These are phyloP conservation scores for Aurelia sp. DNA, from an alignment of 30 jellyfish, hydroid and myxozoan species.

Conservation along the genomic window DNA sequence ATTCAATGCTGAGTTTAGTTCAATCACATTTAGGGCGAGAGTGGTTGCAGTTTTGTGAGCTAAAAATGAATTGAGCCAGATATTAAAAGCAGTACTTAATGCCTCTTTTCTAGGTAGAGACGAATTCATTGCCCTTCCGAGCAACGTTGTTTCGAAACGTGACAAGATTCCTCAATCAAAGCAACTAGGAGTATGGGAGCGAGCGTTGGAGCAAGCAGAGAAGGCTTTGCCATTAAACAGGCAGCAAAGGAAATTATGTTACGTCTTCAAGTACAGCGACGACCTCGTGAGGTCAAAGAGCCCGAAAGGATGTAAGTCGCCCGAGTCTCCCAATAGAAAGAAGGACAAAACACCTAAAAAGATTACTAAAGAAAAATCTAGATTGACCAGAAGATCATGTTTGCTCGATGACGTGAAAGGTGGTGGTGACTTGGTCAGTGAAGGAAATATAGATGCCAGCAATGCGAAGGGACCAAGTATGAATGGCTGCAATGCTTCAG, in stretches of 20 bases:
- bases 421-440: background rate
- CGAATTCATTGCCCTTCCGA: slow-evolving; percentile 51
- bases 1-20: too few relatives aligned
- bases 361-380: slow-evolving; percentile 10
- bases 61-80: too few relatives aligned
- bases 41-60: too few relatives aligned
- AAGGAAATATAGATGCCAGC: background rate
- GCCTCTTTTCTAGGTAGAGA: slow-evolving; percentile 62
- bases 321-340: slow-evolving; percentile 36
- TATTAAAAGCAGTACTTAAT: too few relatives aligned
- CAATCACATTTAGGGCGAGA: too few relatives aligned
- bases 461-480: background rate
- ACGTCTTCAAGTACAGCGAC: slow-evolving; percentile 70
- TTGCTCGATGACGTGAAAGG: slow-evolving; percentile 24
- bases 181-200: slow-evolving; percentile 78
- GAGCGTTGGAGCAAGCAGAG: slow-evolving; percentile 90
- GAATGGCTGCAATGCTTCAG: background rate
- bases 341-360: slow-evolving; percentile 52
- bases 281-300: slow-evolving; percentile 41
- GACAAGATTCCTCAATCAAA: slow-evolving; percentile 68
- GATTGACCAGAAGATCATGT: slow-evolving; percentile 53
- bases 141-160: slow-evolving; percentile 36
- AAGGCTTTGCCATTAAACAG: slow-evolving; percentile 83
- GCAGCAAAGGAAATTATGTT: slow-evolving; percentile 75
- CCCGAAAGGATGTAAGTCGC: slow-evolving; percentile 28